A percentile compares a stretch with the other conserved stretches of the same genome.
Evolutionary conservation across 2,113 vertebrate genomes (phyloP).

Genomic region (Catharus bicknelli): DNA sequence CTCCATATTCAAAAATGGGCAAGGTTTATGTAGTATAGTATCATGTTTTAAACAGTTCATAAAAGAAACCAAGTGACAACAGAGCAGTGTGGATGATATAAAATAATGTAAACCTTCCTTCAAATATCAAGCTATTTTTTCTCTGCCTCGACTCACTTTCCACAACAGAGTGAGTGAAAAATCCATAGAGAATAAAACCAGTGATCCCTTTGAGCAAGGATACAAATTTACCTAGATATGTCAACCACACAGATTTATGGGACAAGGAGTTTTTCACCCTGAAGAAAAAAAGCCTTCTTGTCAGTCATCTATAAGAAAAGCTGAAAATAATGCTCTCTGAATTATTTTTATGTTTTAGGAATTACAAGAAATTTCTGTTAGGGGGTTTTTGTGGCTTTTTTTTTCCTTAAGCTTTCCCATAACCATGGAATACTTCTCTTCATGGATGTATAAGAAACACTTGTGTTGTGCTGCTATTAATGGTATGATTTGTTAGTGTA

Average conservation of each 20-base stretch:
- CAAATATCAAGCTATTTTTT: slow-evolving; percentile 15
- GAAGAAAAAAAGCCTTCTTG: slow-evolving; percentile 48
- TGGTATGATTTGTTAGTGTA: slow-evolving; percentile 70
- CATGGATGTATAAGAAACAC: slow-evolving; percentile 58
- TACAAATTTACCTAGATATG: slow-evolving; percentile 65
- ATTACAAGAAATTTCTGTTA: slow-evolving; percentile 9
- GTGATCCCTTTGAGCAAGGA: slow-evolving; percentile 60
- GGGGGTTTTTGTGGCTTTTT: not conserved
- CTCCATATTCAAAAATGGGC: slow-evolving; percentile 8
- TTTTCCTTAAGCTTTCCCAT: not conserved
- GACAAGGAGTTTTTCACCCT: slow-evolving; percentile 65
- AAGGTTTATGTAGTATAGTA: slow-evolving; percentile 32
- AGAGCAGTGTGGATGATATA: slow-evolving; percentile 43
- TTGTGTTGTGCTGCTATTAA: slow-evolving; percentile 46
- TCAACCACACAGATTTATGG: slow-evolving; percentile 61
- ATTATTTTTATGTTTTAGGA: slow-evolving; percentile 20
- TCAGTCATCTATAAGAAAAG: slow-evolving; percentile 57
- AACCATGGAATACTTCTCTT: slow-evolving; percentile 19
- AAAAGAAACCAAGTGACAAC: slow-evolving; percentile 55
- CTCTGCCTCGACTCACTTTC: slow-evolving; percentile 39
- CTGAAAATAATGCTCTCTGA: slow-evolving; percentile 54
- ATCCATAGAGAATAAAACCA: slow-evolving; percentile 60
- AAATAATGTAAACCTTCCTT: slow-evolving; percentile 32
- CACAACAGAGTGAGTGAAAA: slow-evolving; percentile 57
- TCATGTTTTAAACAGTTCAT: slow-evolving; percentile 59